phyloP scores from a whole-genome alignment of 2,797 vertebrate genomes.

The Antennarius maculatus region DNA sequence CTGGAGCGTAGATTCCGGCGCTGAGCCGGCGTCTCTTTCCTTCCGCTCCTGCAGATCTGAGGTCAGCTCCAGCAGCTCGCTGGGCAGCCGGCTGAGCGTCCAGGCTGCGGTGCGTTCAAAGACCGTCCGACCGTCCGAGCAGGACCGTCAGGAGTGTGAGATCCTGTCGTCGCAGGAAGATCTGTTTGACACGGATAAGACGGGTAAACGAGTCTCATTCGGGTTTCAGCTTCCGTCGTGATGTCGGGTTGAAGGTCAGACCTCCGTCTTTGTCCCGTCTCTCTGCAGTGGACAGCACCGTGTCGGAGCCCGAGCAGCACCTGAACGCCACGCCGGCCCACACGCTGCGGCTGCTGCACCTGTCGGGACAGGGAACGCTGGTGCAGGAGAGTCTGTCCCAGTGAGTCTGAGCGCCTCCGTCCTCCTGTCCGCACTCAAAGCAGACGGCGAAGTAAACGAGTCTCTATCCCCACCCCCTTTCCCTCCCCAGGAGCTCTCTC shows the following conservation, averaged over 20 bases:
- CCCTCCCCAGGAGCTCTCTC: constrained; percentile 81
- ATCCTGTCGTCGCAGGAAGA: constrained; percentile 90
- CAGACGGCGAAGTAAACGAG: not conserved
- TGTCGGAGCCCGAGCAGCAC: constrained; percentile 71
- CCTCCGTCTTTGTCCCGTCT: no score
- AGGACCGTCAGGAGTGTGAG: constrained; percentile 71
- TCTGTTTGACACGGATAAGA: constrained; percentile 85
- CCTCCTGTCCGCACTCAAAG: accelerated
- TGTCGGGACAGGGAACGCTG: constrained; percentile 88
- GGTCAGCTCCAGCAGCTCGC: constrained; percentile 79
- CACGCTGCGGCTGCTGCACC: constrained; percentile 87
- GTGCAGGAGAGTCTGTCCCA: constrained; percentile 84
- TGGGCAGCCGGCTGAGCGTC: constrained; percentile 59
- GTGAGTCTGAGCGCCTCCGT: constrained; percentile 77
- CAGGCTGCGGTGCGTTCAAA: constrained; percentile 77
- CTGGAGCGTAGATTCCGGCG: accelerated
- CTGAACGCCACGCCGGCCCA: constrained; percentile 83
- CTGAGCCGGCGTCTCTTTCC: not conserved
- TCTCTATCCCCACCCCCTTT: not conserved
- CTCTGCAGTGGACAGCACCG: constrained; percentile 80
- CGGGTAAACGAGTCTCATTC: constrained; percentile 51
- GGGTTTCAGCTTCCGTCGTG: no score
- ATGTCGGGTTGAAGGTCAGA: no score
- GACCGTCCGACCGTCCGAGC: constrained; percentile 61
- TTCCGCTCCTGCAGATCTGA: constrained; percentile 65